These are phyloP conservation scores for Melinaea marsaeus DNA, from an alignment of 2,888 invertebrate species.

Conservation along the genomic window DNA sequence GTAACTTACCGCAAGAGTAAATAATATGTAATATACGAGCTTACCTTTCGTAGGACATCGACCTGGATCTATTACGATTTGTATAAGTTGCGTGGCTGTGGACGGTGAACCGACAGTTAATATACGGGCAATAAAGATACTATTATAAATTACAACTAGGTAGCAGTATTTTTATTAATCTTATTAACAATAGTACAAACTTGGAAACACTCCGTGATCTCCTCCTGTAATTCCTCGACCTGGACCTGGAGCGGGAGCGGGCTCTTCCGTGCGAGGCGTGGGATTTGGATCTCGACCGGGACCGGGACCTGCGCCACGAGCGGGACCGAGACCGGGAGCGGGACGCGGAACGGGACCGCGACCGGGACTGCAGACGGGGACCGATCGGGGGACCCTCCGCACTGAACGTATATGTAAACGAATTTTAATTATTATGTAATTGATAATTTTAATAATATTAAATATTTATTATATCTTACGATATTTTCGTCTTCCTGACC, in stretches of 20 bases:
- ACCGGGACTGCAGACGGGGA: conserved; percentile 42
- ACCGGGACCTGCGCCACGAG: conserved; percentile 52
- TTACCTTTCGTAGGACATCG: conserved; percentile 70
- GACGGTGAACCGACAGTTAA: conserved; percentile 8
- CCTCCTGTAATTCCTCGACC: conserved; percentile 48
- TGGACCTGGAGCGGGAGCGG: conserved; percentile 49
- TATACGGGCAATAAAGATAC: not conserved
- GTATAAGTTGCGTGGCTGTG: conserved; percentile 56
- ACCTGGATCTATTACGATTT: conserved; percentile 67
- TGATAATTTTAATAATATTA: no score
- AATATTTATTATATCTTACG: conserved; percentile 42
- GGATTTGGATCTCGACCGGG: conserved; percentile 51
- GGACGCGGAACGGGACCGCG: conserved; percentile 36
- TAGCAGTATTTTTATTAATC: not conserved
- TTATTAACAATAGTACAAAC: conserved; percentile 52
- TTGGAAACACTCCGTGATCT: conserved; percentile 60
- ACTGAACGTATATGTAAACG: conserved; percentile 34
- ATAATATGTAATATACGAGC: conserved; percentile 38
- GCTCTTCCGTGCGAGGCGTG: conserved; percentile 57
- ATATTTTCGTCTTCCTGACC: conserved; percentile 49
- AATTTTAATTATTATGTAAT: no score
- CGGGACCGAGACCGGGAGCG: conserved; percentile 42
- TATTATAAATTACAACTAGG: not conserved
- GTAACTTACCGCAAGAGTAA: not conserved
- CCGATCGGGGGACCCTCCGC: conserved; percentile 50